phyloP scores from a whole-genome alignment of 92 coral and sea anemone genomes.

The Umimayanthus chanpuru region DNA sequence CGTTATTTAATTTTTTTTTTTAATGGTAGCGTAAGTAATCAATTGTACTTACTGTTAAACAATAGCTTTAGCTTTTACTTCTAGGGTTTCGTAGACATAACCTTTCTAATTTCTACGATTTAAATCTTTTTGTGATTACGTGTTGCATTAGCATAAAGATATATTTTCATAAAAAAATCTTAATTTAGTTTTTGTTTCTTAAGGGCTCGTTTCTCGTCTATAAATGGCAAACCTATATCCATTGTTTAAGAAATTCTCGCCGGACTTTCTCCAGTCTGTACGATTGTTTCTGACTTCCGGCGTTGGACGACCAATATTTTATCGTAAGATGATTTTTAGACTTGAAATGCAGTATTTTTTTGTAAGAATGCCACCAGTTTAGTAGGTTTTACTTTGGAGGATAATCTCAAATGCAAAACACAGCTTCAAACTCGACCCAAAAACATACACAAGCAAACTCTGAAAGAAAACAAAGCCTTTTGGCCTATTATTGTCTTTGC shows the following conservation, averaged over 20 bases:
- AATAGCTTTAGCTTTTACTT: not conserved
- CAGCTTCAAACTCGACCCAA: not conserved
- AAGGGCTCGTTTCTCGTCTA: not conserved
- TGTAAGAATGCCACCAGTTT: not conserved
- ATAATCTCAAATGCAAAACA: constrained; percentile 28
- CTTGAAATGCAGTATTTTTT: not conserved
- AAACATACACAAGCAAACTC: not conserved
- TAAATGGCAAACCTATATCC: not conserved
- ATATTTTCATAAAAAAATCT: not conserved
- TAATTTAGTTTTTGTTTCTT: not conserved
- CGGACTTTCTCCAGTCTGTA: not conserved
- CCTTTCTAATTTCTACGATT: not conserved
- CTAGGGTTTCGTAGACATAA: not conserved
- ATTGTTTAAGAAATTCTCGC: not conserved
- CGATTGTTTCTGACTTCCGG: not conserved
- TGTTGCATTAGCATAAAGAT: not conserved
- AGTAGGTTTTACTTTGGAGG: constrained; percentile 1
- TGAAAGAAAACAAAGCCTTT: not conserved
- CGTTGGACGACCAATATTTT: not conserved
- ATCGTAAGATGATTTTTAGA: not conserved
- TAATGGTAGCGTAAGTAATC: not conserved
- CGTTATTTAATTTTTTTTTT: not conserved
- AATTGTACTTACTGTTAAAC: not conserved
- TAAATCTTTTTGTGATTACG: not conserved
- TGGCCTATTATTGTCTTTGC: constrained; percentile 22